phyloP scores from a whole-genome alignment of 2,888 invertebrate species.

The Drepanosiphum platanoidis region DNA sequence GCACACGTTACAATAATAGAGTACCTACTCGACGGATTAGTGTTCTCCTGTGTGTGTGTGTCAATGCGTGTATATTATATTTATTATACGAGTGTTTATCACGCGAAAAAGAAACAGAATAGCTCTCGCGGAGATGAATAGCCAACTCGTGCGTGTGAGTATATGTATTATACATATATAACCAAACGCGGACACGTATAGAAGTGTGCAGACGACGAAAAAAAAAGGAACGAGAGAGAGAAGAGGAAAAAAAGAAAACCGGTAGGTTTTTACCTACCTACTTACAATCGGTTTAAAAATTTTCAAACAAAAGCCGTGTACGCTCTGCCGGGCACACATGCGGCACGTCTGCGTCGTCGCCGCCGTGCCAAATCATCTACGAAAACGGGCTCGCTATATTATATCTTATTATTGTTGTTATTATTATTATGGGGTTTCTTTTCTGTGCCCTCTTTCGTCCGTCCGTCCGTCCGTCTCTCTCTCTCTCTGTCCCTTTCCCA shows the following conservation, averaged over 20 bases:
- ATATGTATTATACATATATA: no score
- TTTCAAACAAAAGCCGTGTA: slow-evolving; percentile 11
- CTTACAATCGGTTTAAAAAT: slow-evolving; percentile 28
- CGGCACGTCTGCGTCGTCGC: neutral
- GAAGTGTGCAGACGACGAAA: neutral
- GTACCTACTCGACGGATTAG: slow-evolving; percentile 30
- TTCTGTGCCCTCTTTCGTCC: neutral
- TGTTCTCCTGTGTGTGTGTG: no score
- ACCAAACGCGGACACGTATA: no score
- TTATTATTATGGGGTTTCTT: neutral
- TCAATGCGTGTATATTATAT: neutral
- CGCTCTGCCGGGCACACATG: neutral
- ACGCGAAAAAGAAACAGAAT: slow-evolving; percentile 4
- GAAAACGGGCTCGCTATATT: neutral
- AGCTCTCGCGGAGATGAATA: slow-evolving; percentile 11
- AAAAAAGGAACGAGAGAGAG: no score
- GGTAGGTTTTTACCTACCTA: neutral
- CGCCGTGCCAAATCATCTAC: slow-evolving; percentile 36
- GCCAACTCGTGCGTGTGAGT: neutral
- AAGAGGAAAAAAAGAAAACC: neutral
- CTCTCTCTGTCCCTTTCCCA: neutral
- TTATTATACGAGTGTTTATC: neutral
- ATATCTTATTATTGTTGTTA: slow-evolving; percentile 7
- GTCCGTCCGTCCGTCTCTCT: neutral
- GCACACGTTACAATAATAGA: no score